Percentiles rank a stretch among this genome's conserved stretches.
phyloP scores from a whole-genome alignment of 2,888 invertebrate genomes.

The Andrena marginata region DNA sequence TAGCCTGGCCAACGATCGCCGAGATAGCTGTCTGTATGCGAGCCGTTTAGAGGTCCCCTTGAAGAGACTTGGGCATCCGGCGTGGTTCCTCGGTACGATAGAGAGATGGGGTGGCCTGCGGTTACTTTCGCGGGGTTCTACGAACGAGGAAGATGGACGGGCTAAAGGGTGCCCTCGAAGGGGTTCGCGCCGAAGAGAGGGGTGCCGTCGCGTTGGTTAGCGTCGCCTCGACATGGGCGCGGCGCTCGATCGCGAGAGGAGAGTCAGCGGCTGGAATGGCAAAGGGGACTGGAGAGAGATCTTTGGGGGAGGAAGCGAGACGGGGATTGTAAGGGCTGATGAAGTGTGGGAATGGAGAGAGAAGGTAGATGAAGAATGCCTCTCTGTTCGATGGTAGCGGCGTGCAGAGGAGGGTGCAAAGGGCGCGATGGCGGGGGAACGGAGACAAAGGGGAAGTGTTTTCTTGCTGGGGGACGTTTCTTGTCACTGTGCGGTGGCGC shows the following conservation, averaged over 20 bases:
- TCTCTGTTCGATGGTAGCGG: constrained; percentile 12
- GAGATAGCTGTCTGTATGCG: neutral
- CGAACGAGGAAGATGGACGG: constrained; percentile 4
- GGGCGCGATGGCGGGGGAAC: constrained; percentile 33
- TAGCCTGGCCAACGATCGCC: neutral
- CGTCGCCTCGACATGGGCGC: constrained; percentile 66
- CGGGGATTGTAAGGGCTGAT: constrained; percentile 12
- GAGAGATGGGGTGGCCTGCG: neutral
- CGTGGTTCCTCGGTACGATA: neutral
- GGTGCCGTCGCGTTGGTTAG: neutral
- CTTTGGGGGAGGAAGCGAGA: constrained; percentile 18
- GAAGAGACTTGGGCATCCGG: neutral
- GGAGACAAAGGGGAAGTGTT: constrained; percentile 59
- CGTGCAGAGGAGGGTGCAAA: neutral
- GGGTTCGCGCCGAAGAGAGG: neutral
- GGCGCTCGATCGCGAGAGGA: constrained; percentile 57
- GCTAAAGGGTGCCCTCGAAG: neutral
- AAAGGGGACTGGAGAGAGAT: constrained; percentile 25
- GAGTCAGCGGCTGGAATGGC: constrained; percentile 40
- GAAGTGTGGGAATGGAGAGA: constrained; percentile 3
- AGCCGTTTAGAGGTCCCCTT: neutral
- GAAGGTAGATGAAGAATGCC: constrained; percentile 16
- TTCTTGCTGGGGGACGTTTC: constrained; percentile 40
- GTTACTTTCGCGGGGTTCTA: neutral
- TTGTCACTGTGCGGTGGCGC: constrained; percentile 79